Evolutionary conservation across 2,888 invertebrate genomes (phyloP).

Genomic region (Dendrolimus houi): DNA sequence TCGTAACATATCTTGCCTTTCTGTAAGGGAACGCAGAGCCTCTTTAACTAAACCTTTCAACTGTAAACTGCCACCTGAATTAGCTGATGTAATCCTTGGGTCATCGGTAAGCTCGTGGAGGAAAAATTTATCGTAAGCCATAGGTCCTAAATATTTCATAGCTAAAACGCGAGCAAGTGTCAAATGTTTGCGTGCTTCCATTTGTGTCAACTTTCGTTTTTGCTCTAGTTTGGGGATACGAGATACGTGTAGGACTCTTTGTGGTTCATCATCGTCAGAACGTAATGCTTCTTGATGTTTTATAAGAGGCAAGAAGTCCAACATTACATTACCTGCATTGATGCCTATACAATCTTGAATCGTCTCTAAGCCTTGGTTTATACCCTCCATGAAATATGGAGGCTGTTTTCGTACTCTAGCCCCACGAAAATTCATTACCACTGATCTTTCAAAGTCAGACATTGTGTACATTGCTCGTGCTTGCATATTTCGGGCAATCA

Average conservation of each 20-base stretch:
- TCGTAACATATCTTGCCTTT: slow-evolving; percentile 62
- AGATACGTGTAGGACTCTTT: slow-evolving; percentile 39
- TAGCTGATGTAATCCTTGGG: slow-evolving; percentile 51
- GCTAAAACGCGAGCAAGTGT: slow-evolving; percentile 58
- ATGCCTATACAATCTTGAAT: slow-evolving; percentile 65
- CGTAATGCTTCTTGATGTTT: slow-evolving; percentile 42
- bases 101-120: slow-evolving; percentile 49
- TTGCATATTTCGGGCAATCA: slow-evolving; percentile 64
- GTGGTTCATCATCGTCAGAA: slow-evolving; percentile 33
- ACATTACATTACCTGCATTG: slow-evolving; percentile 60
- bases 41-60: slow-evolving; percentile 39
- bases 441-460: slow-evolving; percentile 63
- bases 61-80: slow-evolving; percentile 42
- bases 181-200: slow-evolving; percentile 54
- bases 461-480: slow-evolving; percentile 63
- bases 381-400: slow-evolving; percentile 64
- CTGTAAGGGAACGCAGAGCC: slow-evolving; percentile 47
- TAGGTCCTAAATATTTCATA: slow-evolving; percentile 66
- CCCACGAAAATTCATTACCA: slow-evolving; percentile 64
- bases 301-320: slow-evolving; percentile 59
- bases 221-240: slow-evolving; percentile 49
- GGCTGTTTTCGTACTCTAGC: slow-evolving; percentile 47
- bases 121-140: slow-evolving; percentile 69
- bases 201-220: slow-evolving; percentile 54
- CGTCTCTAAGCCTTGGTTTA: slow-evolving; percentile 62